Conservation (phyloP, 2,113 vertebrate genomes). For the Sialia sialis region DNA sequence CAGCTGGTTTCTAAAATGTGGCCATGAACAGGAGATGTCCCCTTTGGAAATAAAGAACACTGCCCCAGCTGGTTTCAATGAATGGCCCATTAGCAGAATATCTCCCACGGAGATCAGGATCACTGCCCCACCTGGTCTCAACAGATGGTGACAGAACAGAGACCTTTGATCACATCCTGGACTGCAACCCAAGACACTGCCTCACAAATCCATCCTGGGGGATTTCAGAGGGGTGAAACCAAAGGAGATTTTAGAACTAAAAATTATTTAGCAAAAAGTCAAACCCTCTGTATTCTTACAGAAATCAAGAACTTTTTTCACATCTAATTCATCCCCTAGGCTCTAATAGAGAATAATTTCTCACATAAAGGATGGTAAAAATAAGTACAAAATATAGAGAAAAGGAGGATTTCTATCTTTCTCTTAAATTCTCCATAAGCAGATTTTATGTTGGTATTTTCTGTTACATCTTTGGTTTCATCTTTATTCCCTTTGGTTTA, state of each 20-base stretch:
- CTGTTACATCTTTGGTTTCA: background rate
- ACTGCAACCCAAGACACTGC: too few relatives aligned
- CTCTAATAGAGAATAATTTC: background rate
- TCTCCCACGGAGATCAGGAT: too few relatives aligned
- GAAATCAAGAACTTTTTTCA: background rate
- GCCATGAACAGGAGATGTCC: too few relatives aligned
- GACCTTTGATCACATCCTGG: too few relatives aligned
- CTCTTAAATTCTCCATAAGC: background rate
- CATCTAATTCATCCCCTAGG: background rate
- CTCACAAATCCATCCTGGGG: background rate
- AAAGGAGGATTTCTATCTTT: background rate
- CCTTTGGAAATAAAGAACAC: too few relatives aligned
- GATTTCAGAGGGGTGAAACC: background rate
- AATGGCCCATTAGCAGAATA: too few relatives aligned
- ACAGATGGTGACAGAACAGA: too few relatives aligned
- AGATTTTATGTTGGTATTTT: background rate
- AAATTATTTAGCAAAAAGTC: background rate
- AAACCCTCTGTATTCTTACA: background rate
- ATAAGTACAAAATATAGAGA: background rate
- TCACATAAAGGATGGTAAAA: background rate
- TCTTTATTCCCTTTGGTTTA: background rate
- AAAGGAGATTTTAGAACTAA: background rate
- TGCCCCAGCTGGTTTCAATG: too few relatives aligned
- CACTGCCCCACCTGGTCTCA: too few relatives aligned
- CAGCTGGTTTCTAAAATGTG: too few relatives aligned